A percentile compares a stretch with the other conserved stretches of the same genome.
phyloP scores from a whole-genome alignment of 2,797 vertebrate genomes.

The Spondyliosoma cantharus region DNA sequence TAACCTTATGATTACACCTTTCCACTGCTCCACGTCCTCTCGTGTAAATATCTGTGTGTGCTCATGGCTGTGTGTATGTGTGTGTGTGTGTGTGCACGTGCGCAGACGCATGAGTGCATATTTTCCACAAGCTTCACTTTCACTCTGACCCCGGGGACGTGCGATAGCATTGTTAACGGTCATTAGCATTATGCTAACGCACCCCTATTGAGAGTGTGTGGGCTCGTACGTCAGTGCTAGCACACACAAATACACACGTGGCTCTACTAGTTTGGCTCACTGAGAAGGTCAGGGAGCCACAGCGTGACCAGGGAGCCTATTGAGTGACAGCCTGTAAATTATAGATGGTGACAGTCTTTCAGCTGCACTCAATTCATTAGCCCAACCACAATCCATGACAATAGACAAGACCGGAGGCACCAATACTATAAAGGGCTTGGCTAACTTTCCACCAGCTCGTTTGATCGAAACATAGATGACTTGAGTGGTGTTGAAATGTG shows the following conservation, averaged over 20 bases:
- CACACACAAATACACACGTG: conserved; percentile 18
- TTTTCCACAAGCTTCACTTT: conserved; percentile 63
- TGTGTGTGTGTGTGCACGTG: neutral
- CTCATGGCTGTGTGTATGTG: neutral
- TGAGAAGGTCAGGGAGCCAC: conserved; percentile 70
- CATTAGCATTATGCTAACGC: conserved; percentile 43
- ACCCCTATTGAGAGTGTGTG: neutral
- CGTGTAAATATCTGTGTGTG: neutral
- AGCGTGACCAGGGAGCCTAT: conserved; percentile 60
- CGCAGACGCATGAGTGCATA: conserved; percentile 17
- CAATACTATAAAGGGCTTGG: conserved; percentile 22
- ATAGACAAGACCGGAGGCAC: conserved; percentile 35
- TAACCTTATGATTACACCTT: neutral
- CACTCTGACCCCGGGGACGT: conserved; percentile 22
- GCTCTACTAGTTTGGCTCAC: conserved; percentile 34
- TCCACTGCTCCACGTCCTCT: neutral
- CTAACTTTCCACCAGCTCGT: conserved; percentile 43
- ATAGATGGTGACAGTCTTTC: conserved; percentile 71
- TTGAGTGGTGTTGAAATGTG: conserved; percentile 8
- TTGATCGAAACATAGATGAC: conserved; percentile 16
- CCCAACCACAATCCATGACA: conserved; percentile 48
- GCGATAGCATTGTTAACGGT: conserved; percentile 31
- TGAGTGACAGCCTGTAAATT: conserved; percentile 73
- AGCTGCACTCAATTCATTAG: conserved; percentile 71
- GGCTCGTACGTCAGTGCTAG: conserved; percentile 20